Evolutionary conservation across 1,140 invertebrate genomes (phyloP).

Genomic region (Eciton burchellii): DNA sequence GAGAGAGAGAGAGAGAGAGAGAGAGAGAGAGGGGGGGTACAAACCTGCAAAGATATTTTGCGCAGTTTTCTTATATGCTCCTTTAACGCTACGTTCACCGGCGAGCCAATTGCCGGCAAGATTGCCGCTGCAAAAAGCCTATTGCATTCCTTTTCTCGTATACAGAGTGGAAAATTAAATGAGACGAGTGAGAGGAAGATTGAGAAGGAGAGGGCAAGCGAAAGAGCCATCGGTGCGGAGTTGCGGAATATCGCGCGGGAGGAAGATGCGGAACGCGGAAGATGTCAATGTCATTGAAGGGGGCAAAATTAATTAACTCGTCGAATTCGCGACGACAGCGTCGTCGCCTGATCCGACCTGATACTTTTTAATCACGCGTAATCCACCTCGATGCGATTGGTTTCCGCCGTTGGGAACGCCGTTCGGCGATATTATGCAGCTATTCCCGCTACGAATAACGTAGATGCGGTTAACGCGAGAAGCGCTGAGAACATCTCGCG

Average conservation of each 20-base stretch:
- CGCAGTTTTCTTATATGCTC: slow-evolving; percentile 9
- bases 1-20: too few relatives aligned
- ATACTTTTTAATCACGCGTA: too few relatives aligned
- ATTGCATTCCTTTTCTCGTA: slow-evolving; percentile 2
- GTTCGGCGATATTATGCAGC: slow-evolving; percentile 5
- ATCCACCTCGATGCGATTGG: too few relatives aligned
- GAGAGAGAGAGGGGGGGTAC: not conserved
- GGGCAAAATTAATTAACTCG: slow-evolving; percentile 6
- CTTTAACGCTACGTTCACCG: slow-evolving; percentile 22
- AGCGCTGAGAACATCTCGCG: slow-evolving; percentile 8
- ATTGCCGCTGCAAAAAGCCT: slow-evolving; percentile 30
- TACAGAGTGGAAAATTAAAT: slow-evolving; percentile 34
- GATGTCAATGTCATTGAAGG: not conserved
- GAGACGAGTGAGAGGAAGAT: slow-evolving; percentile 9
- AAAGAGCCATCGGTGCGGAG: too few relatives aligned
- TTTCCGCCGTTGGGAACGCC: not conserved
- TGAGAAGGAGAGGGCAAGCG: too few relatives aligned
- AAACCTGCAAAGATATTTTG: slow-evolving; percentile 43
- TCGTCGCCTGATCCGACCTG: not conserved
- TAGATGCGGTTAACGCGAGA: too few relatives aligned
- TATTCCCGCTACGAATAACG: not conserved
- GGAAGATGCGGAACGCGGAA: not conserved
- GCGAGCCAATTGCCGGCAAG: slow-evolving; percentile 41
- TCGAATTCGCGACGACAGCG: too few relatives aligned
- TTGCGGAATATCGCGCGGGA: not conserved